Percentiles rank a stretch among this genome's conserved stretches.
These are phyloP conservation scores for Grapholita molesta DNA, from an alignment of 1,140 invertebrate genomes.

Conservation along the genomic window DNA sequence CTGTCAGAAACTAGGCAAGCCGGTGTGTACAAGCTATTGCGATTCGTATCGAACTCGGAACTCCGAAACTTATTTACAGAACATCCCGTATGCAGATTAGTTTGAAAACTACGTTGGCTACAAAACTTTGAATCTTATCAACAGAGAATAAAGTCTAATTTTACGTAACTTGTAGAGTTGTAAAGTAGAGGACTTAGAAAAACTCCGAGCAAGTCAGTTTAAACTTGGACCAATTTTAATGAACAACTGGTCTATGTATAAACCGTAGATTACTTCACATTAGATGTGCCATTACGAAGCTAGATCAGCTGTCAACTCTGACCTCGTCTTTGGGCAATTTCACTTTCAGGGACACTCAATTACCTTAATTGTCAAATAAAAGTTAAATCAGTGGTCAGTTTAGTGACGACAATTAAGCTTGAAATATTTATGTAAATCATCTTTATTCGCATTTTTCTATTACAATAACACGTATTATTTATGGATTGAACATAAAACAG, in stretches of 20 bases:
- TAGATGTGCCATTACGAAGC: not conserved
- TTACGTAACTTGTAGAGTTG: not conserved
- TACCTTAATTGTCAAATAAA: too few relatives aligned
- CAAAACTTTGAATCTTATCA: not conserved
- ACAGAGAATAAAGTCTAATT: not conserved
- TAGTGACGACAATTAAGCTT: too few relatives aligned
- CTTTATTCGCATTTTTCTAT: too few relatives aligned
- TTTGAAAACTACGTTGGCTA: not conserved
- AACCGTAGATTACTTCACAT: not conserved
- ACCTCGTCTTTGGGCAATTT: too few relatives aligned
- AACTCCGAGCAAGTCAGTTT: not conserved
- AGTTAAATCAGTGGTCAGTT: too few relatives aligned
- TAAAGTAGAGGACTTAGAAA: not conserved
- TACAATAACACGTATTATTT: too few relatives aligned
- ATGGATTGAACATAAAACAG: too few relatives aligned
- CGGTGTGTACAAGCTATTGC: too few relatives aligned
- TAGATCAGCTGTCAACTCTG: too few relatives aligned
- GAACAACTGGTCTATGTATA: not conserved
- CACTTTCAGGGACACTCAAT: too few relatives aligned
- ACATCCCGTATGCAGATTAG: conserved; percentile 4
- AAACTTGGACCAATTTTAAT: not conserved
- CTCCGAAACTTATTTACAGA: not conserved
- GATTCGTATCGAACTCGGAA: not conserved
- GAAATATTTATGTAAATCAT: too few relatives aligned
- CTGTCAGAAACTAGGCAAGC: too few relatives aligned